Evolutionary conservation across 1,140 invertebrate genomes (phyloP), one percentile per base, ranked within the genome.

Genomic region (Gonioctena quinquepunctata): DNA sequence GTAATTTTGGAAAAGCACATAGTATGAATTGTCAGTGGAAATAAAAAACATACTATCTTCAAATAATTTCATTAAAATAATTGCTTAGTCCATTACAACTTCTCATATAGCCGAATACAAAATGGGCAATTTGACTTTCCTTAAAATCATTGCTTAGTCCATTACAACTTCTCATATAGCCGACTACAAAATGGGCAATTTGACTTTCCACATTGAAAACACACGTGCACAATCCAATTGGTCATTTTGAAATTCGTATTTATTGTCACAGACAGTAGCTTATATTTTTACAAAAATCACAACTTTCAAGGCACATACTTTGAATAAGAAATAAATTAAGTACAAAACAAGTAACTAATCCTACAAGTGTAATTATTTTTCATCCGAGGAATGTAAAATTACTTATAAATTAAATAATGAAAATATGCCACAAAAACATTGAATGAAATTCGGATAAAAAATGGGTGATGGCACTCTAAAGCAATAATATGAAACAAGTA

Each of bases 251-350:
- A 11, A n/a, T 42, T 11, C 13, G 33, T 42, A n/a, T 13, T 42
- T 42, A 42, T 42, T 42, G 33, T 42, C 33, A 42, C 33, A 42
- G 33, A 42, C 16, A 42, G 16, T 2, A n/a, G 13, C 33, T 42
- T n/a, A 42, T 42, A n/a, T n/a, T 13, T 42, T n/a, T 13, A 57
- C n/a, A 57, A 62, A 42, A 62, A 62, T 70, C 69, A 70, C 69
- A 70, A 64, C 50, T 65, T 57, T 66, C 33, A 70, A 70, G 69
- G 69, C 69, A 70, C 69, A 70, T 42, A 42, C 11, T 62, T 65
- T 66, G 13, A 42, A 7, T n/a, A 42, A 42, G 13, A 57, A 25
- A 42, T 62, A 48, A 66, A 48, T 66, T 70, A 70, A 70, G 69
- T 70, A 70, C 54, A 70, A 60, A 11, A 33, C 18, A 61, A 33